phyloP scores from a whole-genome alignment of 2,888 invertebrate species.

The Rapana venosa region DNA sequence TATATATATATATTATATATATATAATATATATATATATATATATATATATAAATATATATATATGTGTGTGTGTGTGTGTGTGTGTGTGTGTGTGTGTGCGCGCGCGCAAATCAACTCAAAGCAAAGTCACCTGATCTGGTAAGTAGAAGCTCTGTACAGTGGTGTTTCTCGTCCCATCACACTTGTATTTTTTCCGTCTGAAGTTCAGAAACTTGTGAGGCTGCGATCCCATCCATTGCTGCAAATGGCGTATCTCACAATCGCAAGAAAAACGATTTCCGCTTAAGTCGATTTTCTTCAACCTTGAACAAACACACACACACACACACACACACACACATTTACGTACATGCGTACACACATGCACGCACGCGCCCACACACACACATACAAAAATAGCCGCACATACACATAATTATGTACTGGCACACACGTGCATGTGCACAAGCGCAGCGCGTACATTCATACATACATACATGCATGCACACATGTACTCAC shows the following conservation, averaged over 20 bases:
- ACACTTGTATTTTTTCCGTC: neutral
- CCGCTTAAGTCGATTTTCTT: conserved; percentile 21
- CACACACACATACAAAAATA: neutral
- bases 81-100: too few relatives aligned
- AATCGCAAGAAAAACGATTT: neutral
- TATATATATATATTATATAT: too few relatives aligned
- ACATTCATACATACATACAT: neutral
- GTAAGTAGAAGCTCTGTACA: neutral
- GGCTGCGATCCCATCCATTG: neutral
- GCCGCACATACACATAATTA: neutral
- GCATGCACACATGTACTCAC: neutral
- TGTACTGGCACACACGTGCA: neutral
- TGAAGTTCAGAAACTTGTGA: neutral
- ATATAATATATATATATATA: too few relatives aligned
- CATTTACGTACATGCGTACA: neutral
- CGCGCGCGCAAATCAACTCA: too few relatives aligned
- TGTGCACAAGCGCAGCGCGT: neutral
- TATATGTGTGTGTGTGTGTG: too few relatives aligned
- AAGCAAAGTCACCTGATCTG: neutral
- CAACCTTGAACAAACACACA: conserved; percentile 2
- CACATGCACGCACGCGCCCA: neutral
- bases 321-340: conserved; percentile 13
- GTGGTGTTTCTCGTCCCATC: neutral
- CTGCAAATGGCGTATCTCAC: neutral
- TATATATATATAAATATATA: too few relatives aligned